Base-by-base conservation (phyloP, 2,113 vertebrate species). In the Hippocampus mohnikei region DNA sequence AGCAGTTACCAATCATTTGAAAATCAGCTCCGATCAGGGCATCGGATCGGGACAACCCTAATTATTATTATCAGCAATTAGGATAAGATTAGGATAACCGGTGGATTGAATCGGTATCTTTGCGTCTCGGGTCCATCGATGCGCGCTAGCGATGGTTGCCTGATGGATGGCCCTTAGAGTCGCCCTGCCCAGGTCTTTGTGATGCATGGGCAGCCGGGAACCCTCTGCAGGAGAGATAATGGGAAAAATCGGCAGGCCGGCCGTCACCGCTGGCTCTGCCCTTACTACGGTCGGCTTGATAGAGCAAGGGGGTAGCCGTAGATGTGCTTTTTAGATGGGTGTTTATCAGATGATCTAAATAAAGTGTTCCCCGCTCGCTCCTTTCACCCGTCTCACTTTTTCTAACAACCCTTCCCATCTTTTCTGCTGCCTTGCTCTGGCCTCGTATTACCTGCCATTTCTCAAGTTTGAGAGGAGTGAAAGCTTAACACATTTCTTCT, bases 171-270 rank as follows among this genome's bases (percentile, higher is more conserved):
- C 81, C 58, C 8, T 68, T 79, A 79, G 72, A 72, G 69, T 84
- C 61, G 81, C 72, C 63, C 61, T 86, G 88, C 86, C 87, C 84
- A 81, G 81, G 75, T 75, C 76, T 66, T 78, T 79, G 80, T 92
- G 93, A 93, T 93, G 84, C 89, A 93, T 92, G 91, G 85, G 85
- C 82, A 85, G 88, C 87, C 91, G 81, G 81, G 85, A 88, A 85
- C 89, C 84, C 91, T 88, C 88, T 87, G 86, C 81, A 81, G 84
- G 89, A 91, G 85, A 91, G 90, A 92, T 94, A 93, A 93, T 93
- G 88, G 91, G 89, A 93, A n/a, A n/a, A 93, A 93, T 93, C 91
- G 92, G 93, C 92, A 92, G 87, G 88, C n/a, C n/a, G 84, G 89
- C 86, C 86, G 88, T 88, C 88, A 84, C 82, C 85, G 84, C 87